A percentile compares a stretch with the other conserved stretches of the same genome.
These are phyloP conservation scores for Trachymyrmex septentrionalis DNA, from an alignment of 1,140 invertebrate genomes.

Conservation along the genomic window DNA sequence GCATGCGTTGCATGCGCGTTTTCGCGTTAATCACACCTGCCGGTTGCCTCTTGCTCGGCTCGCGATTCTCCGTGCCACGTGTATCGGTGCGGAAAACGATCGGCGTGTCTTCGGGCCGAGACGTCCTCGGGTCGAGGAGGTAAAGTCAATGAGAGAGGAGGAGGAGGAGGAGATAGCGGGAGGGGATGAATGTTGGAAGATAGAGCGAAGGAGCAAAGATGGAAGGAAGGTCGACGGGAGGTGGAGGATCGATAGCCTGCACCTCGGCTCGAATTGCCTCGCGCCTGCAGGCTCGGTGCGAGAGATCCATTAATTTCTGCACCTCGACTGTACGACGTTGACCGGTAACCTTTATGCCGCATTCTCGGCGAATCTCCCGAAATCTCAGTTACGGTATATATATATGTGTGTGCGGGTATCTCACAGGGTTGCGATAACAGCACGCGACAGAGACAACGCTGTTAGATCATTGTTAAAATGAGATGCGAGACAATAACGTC, in stretches of 20 bases:
- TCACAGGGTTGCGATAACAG: neutral
- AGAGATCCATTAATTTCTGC: constrained; percentile 68
- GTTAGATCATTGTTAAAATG: neutral
- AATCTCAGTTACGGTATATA: neutral
- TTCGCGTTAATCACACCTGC: constrained; percentile 78
- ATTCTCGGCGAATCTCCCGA: neutral
- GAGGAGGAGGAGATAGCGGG: neutral
- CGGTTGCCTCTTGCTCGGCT: constrained; percentile 44
- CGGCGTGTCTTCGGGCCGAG: constrained; percentile 26
- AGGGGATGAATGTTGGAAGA: constrained; percentile 33
- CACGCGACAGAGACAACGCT: neutral
- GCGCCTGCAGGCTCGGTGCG: constrained; percentile 38
- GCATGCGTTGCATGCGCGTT: constrained; percentile 70
- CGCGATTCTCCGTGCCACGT: constrained; percentile 17
- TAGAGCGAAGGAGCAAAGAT: constrained; percentile 27
- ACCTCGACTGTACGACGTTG: constrained; percentile 4
- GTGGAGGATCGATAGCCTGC: constrained; percentile 71
- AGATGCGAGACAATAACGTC: neutral
- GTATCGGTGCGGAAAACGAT: constrained; percentile 22
- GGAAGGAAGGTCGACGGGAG: constrained; percentile 51
- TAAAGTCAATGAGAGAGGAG: constrained; percentile 8
- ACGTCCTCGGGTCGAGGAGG: constrained; percentile 29
- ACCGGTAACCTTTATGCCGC: neutral
- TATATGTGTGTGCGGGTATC: too few relatives aligned
- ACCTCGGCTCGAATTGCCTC: constrained; percentile 53